Base-by-base conservation (phyloP, 2,888 invertebrate species). In the Meta bourneti region DNA sequence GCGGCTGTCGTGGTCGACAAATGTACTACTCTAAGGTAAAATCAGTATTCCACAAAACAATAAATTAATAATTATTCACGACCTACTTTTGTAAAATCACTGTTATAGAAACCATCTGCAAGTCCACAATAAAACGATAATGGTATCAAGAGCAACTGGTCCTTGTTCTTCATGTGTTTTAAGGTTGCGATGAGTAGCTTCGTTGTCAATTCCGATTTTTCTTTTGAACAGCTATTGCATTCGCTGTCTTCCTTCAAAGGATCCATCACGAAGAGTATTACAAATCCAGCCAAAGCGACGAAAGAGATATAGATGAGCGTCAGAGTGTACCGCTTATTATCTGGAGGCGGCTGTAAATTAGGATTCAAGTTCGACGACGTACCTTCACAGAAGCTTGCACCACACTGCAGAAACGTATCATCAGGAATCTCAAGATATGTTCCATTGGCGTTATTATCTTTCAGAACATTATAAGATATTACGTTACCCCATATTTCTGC, bases 121-220 rank as follows among this genome's bases (percentile, higher is more conserved):
- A 99, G 97, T 90, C 99, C 99, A 94, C 99, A 98, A 97, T 98
- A 99, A 84, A 99, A 96, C 0, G 99, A 99, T 93, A 99, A 97
- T 0, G 99, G 99, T 93, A 99, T 98, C 70, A 99, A 96, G 7
- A 99, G 96, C 94, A 98, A 97, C 94, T 99, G 98, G 94, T 98
- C 97, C 0, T 97, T 97, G 95, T 98, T 97, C 95, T 97, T 97
- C 90, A 92, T 84, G 94, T 99, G 99, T 94, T 97, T 97, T 92
- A 97, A 97, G 0, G 99, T 99, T 19, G 98, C 98, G 8, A 98
- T 95, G 86, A 98, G 96, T 85, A 98, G 96, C 74, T 70, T 20
- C 1, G 75, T 13, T 8, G 91, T 78, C 48, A 90, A 11, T 9
- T 54, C 79, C 11, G 88, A 7, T 69, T 90, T n/a, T 20, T 88